These are phyloP conservation scores for Axea sp. DNA, from an alignment of 2,888 invertebrate genomes.

Conservation along the genomic window DNA sequence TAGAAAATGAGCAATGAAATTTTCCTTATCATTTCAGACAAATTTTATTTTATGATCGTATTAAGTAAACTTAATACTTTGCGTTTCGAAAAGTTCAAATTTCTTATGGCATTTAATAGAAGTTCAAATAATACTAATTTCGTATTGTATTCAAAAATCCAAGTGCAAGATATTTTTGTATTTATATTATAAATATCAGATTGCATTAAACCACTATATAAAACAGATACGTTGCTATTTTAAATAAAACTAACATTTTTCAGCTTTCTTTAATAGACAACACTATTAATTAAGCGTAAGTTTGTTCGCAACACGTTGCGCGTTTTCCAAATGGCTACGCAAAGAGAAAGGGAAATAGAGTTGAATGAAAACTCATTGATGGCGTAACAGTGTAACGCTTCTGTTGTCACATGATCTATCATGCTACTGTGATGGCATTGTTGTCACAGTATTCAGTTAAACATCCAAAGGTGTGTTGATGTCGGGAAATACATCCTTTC, in stretches of 20 bases:
- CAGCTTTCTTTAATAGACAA: constrained; percentile 16
- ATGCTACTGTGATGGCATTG: constrained; percentile 46
- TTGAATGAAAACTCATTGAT: constrained; percentile 59
- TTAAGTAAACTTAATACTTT: constrained; percentile 10
- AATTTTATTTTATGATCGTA: constrained; percentile 32
- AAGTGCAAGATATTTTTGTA: too few species aligned
- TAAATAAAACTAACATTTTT: too few species aligned
- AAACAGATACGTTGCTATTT: too few species aligned
- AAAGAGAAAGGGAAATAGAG: constrained; percentile 48
- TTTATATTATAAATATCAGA: too few species aligned
- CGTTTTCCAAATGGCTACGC: constrained; percentile 39
- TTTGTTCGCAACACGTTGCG: constrained; percentile 29
- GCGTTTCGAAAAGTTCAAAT: not conserved
- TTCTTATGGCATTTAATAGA: not conserved
- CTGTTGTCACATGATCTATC: constrained; percentile 58
- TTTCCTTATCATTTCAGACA: constrained; percentile 28
- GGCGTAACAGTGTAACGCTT: constrained; percentile 37
- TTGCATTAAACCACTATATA: too few species aligned
- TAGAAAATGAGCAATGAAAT: constrained; percentile 43
- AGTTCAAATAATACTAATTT: too few species aligned
- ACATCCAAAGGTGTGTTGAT: constrained; percentile 42
- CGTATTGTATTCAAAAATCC: too few species aligned
- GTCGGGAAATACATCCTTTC: constrained; percentile 45
- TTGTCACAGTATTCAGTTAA: constrained; percentile 54
- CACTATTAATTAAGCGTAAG: constrained; percentile 49